phyloP scores from a whole-genome alignment of 2,888 invertebrate genomes.

The Scaptomyza polygonia region DNA sequence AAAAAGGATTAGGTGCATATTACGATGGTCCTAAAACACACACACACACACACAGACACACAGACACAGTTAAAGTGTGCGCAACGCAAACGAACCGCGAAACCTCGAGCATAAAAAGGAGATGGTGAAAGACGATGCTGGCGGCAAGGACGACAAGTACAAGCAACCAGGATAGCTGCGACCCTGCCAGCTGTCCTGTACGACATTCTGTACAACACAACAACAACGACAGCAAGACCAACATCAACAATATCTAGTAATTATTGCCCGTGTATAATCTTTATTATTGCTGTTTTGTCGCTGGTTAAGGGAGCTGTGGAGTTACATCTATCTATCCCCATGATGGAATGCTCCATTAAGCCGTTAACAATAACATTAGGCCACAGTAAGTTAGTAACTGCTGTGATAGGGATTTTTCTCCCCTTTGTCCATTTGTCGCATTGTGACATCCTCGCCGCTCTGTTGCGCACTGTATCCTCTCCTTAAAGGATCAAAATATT shows the following conservation, averaged over 20 bases:
- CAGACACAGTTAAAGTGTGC: slow-evolving; percentile 11
- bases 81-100: slow-evolving; percentile 72
- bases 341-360: slow-evolving; percentile 78
- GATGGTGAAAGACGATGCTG: slow-evolving; percentile 51
- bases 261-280: slow-evolving; percentile 78
- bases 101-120: slow-evolving; percentile 63
- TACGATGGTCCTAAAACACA: slow-evolving; percentile 51
- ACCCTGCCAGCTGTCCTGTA: slow-evolving; percentile 40
- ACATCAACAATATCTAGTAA: slow-evolving; percentile 61
- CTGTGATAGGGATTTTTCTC: slow-evolving; percentile 30
- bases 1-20: slow-evolving; percentile 79
- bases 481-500: slow-evolving; percentile 16
- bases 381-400: slow-evolving; percentile 44
- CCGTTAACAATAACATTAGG: slow-evolving; percentile 75
- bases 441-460: slow-evolving; percentile 20
- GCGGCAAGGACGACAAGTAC: slow-evolving; percentile 50
- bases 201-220: slow-evolving; percentile 29
- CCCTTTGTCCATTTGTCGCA: slow-evolving; percentile 33
- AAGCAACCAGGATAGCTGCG: slow-evolving; percentile 34
- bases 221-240: slow-evolving; percentile 27
- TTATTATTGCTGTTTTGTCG: slow-evolving; percentile 73
- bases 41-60: slow-evolving; percentile 16
- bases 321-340: slow-evolving; percentile 43
- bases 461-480: slow-evolving; percentile 5
- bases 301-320: slow-evolving; percentile 25